Percentiles rank a stretch among this genome's conserved stretches.
Evolutionary conservation across 2,797 vertebrate species (phyloP).

Genomic region (Fistularia commersonii): DNA sequence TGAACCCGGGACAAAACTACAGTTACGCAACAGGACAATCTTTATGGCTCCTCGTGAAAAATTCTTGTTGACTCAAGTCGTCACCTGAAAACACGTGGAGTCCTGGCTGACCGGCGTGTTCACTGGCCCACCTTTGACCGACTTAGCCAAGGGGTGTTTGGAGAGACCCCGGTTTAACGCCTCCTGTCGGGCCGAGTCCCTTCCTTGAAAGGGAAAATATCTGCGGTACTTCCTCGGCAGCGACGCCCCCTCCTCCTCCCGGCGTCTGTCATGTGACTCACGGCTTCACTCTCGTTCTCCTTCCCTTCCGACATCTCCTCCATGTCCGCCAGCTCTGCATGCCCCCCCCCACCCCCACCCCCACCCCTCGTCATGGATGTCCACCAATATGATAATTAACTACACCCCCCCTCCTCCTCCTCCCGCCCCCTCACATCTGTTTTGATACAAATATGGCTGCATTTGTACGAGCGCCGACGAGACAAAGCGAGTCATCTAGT

Average conservation of each 20-base stretch:
- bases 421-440: constrained; percentile 21
- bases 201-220: no score
- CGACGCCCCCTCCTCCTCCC: constrained; percentile 50
- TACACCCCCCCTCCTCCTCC: constrained; percentile 42
- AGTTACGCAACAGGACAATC: no score
- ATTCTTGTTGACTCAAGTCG: no score
- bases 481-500: constrained; percentile 73
- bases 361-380: constrained; percentile 49
- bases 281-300: constrained; percentile 59
- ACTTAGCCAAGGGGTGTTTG: no score
- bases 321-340: constrained; percentile 74
- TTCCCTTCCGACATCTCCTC: constrained; percentile 54
- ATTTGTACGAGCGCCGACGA: constrained; percentile 73
- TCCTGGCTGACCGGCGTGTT: no score
- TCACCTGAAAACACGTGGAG: no score
- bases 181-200: no score
- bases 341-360: constrained; percentile 24
- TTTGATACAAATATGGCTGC: constrained; percentile 67
- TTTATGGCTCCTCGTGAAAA: no score
- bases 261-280: constrained; percentile 74
- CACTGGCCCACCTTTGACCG: no score
- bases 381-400: constrained; percentile 55
- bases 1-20: no score
- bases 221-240: no score
- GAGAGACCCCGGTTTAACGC: no score